These are phyloP conservation scores for Phortica variegata DNA, from an alignment of 1,140 invertebrate genomes.

Conservation along the genomic window DNA sequence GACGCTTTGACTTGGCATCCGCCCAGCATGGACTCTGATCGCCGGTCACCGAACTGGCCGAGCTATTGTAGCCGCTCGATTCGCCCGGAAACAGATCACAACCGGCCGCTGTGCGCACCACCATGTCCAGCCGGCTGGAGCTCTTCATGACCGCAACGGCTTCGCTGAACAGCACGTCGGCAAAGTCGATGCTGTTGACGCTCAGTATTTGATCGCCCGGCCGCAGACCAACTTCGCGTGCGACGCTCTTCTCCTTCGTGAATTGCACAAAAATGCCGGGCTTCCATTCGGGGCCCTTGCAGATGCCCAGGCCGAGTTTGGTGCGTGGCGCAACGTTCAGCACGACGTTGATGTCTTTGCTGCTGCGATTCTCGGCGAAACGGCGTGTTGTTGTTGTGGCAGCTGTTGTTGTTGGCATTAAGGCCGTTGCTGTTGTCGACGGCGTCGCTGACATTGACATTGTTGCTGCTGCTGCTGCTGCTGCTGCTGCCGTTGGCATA, in stretches of 20 bases:
- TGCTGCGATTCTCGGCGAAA: conserved; percentile 4
- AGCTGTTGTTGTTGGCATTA: background rate
- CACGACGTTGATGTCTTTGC: conserved; percentile 62
- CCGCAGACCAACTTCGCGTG: conserved; percentile 80
- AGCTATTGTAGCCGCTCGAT: conserved; percentile 78
- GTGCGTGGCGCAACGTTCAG: conserved; percentile 67
- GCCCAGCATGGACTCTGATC: conserved; percentile 68
- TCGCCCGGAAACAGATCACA: conserved; percentile 75
- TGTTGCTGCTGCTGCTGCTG: background rate
- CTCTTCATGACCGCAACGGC: conserved; percentile 77
- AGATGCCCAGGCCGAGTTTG: conserved; percentile 73
- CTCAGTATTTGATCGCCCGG: conserved; percentile 90
- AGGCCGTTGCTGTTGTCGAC: conserved; percentile 9
- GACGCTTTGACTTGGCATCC: conserved; percentile 61
- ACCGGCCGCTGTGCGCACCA: conserved; percentile 72
- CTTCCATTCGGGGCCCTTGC: conserved; percentile 81
- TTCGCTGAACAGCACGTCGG: conserved; percentile 77
- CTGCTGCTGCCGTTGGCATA: background rate
- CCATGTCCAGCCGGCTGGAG: conserved; percentile 70
- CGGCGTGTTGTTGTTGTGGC: conserved; percentile 44
- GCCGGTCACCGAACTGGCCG: conserved; percentile 73
- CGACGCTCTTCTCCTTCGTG: conserved; percentile 85
- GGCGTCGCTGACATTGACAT: conserved; percentile 1
- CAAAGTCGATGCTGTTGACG: conserved; percentile 82
- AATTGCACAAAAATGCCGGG: conserved; percentile 89